These are phyloP conservation scores for Aporophyla nigra DNA, from an alignment of 2,888 invertebrate genomes.

Conservation along the genomic window DNA sequence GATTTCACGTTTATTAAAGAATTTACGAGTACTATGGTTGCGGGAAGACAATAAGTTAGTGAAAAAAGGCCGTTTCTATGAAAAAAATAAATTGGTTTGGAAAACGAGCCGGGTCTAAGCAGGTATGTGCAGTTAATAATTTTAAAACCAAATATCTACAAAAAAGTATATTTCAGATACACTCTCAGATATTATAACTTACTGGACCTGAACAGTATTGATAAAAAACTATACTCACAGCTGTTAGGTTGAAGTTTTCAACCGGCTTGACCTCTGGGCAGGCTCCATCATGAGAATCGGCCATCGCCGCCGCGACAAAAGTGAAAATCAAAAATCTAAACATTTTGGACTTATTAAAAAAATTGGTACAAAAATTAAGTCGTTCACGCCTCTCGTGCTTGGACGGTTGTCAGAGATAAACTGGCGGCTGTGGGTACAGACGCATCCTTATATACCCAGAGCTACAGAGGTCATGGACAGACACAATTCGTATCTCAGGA, in stretches of 20 bases:
- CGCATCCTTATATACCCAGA: constrained; percentile 78
- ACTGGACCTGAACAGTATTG: not conserved
- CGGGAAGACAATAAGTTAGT: not conserved
- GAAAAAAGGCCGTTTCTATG: too few species aligned
- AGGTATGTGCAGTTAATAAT: not conserved
- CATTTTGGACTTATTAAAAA: constrained; percentile 70
- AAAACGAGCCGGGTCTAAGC: not conserved
- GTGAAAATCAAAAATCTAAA: constrained; percentile 73
- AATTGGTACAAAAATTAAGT: constrained; percentile 69
- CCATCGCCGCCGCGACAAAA: constrained; percentile 77
- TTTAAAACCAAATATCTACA: too few species aligned
- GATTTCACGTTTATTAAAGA: not conserved
- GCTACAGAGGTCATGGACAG: constrained; percentile 80
- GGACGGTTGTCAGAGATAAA: constrained; percentile 72
- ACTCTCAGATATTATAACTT: not conserved
- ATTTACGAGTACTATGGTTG: not conserved
- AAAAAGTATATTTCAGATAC: not conserved
- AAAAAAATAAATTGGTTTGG: not conserved
- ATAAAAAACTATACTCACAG: constrained; percentile 70
- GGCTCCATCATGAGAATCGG: constrained; percentile 78
- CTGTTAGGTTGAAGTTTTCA: constrained; percentile 80
- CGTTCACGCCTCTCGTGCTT: constrained; percentile 64
- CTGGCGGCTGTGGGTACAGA: constrained; percentile 67
- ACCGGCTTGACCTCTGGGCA: constrained; percentile 82
- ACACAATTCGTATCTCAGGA: constrained; percentile 76